Evolutionary conservation across 1,140 invertebrate genomes (phyloP).

Genomic region (Archivesica marissinica): DNA sequence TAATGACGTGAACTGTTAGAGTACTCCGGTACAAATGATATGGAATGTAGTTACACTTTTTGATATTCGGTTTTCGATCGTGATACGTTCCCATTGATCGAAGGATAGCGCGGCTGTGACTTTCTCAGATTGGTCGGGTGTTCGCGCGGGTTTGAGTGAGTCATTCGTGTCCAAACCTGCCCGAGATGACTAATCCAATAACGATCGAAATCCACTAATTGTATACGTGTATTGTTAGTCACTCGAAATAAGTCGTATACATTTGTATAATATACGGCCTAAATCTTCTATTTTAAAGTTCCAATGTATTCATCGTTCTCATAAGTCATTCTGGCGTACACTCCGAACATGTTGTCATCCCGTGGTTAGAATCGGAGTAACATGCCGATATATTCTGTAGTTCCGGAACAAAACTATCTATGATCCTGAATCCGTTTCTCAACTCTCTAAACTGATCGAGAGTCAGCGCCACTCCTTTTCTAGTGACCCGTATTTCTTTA

Average conservation of each 20-base stretch:
- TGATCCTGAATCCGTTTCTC: not conserved
- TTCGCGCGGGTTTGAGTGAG: too few species aligned
- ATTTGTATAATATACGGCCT: too few species aligned
- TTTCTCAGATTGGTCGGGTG: not conserved
- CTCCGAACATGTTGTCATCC: not conserved
- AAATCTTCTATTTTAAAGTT: not conserved
- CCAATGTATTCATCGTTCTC: not conserved
- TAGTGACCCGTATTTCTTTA: not conserved
- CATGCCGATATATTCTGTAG: not conserved
- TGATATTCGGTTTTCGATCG: not conserved
- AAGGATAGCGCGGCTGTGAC: not conserved
- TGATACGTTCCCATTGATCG: conserved; percentile 15
- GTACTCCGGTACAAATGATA: not conserved
- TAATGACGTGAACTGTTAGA: not conserved
- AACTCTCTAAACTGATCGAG: too few species aligned
- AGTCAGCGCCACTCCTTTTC: conserved; percentile 6
- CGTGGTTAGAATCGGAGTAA: not conserved
- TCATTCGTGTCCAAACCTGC: too few species aligned
- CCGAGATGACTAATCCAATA: too few species aligned
- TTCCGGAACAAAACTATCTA: conserved; percentile 10
- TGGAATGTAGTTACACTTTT: not conserved
- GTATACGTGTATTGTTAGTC: too few species aligned
- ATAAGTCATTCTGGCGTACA: conserved; percentile 18
- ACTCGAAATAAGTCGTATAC: too few species aligned
- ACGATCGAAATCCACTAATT: too few species aligned